Conservation (phyloP, 2,888 invertebrate genomes). For the Fragum sueziense region DNA sequence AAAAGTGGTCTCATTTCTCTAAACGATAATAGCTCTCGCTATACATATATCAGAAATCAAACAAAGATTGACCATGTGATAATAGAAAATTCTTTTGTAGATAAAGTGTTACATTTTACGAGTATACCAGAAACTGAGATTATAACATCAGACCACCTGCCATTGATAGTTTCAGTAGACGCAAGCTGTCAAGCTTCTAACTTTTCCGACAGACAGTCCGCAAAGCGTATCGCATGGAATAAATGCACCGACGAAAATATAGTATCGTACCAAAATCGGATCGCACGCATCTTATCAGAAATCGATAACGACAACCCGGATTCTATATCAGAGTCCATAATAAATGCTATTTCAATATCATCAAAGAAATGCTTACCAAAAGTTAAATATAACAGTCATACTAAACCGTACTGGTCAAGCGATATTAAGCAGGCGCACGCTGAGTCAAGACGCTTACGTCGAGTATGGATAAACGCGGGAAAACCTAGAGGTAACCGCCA, state of each 20-base stretch:
- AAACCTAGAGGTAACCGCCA: background rate
- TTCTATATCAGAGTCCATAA: background rate
- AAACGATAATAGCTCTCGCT: too few relatives aligned
- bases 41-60: background rate
- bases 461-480: constrained; percentile 13
- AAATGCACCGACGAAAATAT: background rate
- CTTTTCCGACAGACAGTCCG: too few relatives aligned
- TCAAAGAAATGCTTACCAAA: background rate
- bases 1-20: background rate
- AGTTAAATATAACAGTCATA: background rate
- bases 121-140: background rate
- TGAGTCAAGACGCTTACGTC: background rate
- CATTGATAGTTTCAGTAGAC: too few relatives aligned
- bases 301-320: background rate
- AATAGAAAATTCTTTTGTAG: background rate
- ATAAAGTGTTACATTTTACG: background rate
- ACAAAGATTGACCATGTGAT: background rate
- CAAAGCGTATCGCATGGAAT: background rate
- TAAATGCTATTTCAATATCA: background rate
- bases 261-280: background rate
- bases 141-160: background rate
- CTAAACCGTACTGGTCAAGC: background rate
- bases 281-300: background rate
- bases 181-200: too few relatives aligned
- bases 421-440: background rate